phyloP scores from a whole-genome alignment of 2,113 vertebrate species.

The Trogon melanurus region DNA sequence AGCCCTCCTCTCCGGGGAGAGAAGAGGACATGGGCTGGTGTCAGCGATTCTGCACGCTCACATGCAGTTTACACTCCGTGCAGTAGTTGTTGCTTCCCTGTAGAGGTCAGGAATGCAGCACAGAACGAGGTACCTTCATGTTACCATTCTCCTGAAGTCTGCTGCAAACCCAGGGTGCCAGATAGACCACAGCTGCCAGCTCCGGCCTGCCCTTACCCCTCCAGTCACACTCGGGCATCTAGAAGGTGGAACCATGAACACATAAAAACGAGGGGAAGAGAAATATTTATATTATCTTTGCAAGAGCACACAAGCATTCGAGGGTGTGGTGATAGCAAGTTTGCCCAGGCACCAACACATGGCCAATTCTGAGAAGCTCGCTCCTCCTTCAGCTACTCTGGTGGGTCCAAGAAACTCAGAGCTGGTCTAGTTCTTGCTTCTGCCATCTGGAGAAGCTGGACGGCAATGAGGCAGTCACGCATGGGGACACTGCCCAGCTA shows the following conservation, averaged over 20 bases:
- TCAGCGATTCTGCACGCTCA: background rate
- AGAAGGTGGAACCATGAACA: background rate
- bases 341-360: rapidly evolving
- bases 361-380: background rate
- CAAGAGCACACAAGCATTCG: background rate
- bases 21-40: rapidly evolving
- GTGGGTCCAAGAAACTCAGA: background rate
- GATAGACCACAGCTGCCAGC: background rate
- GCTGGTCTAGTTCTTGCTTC: background rate
- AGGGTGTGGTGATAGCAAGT: background rate
- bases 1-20: background rate
- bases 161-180: rapidly evolving
- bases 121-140: background rate
- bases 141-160: background rate
- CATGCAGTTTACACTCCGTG: background rate
- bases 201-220: background rate
- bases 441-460: background rate
- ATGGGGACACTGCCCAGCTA: background rate
- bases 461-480: background rate
- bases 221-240: background rate
- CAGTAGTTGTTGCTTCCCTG: constrained; percentile 38
- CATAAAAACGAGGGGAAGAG: background rate
- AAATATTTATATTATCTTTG: background rate
- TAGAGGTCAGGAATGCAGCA: constrained; percentile 58
- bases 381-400: background rate